phyloP scores from a whole-genome alignment of 2,888 invertebrate species.

The Meghimatium bilineatum region DNA sequence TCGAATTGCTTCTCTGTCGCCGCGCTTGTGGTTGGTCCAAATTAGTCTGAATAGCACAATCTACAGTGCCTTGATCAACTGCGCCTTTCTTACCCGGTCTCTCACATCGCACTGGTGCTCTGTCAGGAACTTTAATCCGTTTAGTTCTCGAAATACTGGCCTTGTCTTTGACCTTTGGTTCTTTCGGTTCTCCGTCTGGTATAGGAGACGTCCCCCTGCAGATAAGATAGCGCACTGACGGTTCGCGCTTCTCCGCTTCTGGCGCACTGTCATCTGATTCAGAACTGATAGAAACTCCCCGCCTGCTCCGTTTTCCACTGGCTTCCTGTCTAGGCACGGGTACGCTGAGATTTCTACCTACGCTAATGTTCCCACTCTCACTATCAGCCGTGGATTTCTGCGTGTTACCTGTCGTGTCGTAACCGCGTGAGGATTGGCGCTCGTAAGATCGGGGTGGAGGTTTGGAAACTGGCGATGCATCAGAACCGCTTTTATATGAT shows the following conservation, averaged over 20 bases:
- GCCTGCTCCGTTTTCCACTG: constrained; percentile 37
- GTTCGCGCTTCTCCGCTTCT: constrained; percentile 67
- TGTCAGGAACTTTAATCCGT: constrained; percentile 61
- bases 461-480: constrained; percentile 61
- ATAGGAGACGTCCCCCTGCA: constrained; percentile 73
- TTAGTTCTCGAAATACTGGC: constrained; percentile 65
- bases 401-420: constrained; percentile 53
- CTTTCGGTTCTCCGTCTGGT: constrained; percentile 61
- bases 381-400: constrained; percentile 27
- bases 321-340: constrained; percentile 34
- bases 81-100: constrained; percentile 33
- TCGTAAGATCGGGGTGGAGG: constrained; percentile 61
- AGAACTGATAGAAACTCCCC: constrained; percentile 47
- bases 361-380: constrained; percentile 5
- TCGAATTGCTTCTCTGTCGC: constrained; percentile 50
- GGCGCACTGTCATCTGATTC: constrained; percentile 70
- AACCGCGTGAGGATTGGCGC: constrained; percentile 62
- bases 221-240: constrained; percentile 64
- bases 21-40: constrained; percentile 58
- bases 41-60: constrained; percentile 67
- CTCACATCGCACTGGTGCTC: constrained; percentile 5
- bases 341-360: constrained; percentile 26
- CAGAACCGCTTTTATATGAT: constrained; percentile 63
- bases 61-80: constrained; percentile 57
- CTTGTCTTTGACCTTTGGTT: constrained; percentile 57